Evolutionary conservation across 2,113 vertebrate genomes (phyloP), one percentile per base, ranked within the genome.

Genomic region (Aegotheles bennettii): DNA sequence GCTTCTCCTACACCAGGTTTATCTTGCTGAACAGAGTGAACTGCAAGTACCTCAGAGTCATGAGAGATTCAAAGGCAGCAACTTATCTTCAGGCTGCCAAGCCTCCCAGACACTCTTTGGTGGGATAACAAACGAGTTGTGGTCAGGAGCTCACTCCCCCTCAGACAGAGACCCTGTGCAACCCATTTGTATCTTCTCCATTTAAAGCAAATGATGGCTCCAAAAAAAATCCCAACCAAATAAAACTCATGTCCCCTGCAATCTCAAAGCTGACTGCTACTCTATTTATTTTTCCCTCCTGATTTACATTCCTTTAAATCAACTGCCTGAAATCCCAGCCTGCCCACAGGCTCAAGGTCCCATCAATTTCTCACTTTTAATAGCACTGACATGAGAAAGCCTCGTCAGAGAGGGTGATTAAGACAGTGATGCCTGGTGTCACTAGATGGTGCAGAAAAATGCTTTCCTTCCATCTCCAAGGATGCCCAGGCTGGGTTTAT

Each of bases 291-390:
- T 90, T 74, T 36, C 63, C 85, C 67, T 61, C 86, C 38, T 77
- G 81, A 64, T 92, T 93, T 95, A 94, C 79, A 77, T 36, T 45
- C 57, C 69, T 95, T 96, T 93, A 95, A 96, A 84, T 71, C 74
- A 94, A 17, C 48, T 54, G 53, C 76, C 59, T 7, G 85, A 95
- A 96, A 95, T 96, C 84, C 96, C n/a, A 93, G 57, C 78, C 61
- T 81, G 93, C 83, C 90, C 54, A 59, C 60, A 61, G 42, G 73
- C 69, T 19, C 29, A 40, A 59, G 59, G 83, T 80, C 36, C 76
- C 36, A 18, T 57, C 94, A 95, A 91, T 97, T 94, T 92, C 63
- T 74, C 57, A 87, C 74, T 96, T 95, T 87, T 94, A 88, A 96
- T 90, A 78, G 82, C 63, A 68, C 79, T 87, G 96, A 93, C 63